Evolutionary conservation across 2,888 invertebrate genomes (phyloP).

Genomic region (Micropterix aruncella): DNA sequence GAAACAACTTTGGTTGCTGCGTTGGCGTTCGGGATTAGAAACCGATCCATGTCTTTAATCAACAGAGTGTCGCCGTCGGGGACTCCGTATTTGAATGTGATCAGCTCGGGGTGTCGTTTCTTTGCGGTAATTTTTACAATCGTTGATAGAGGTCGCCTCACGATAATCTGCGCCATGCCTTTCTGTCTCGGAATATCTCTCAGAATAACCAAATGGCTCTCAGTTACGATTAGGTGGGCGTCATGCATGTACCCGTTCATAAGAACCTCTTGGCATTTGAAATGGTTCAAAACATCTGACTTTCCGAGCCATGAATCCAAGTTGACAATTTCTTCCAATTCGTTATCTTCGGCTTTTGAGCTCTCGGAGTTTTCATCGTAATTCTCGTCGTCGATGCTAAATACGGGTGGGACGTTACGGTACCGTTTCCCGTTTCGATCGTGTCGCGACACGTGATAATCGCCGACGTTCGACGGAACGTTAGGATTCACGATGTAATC

Average conservation of each 20-base stretch:
- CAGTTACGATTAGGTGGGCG: constrained; percentile 76
- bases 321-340: constrained; percentile 66
- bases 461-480: constrained; percentile 40
- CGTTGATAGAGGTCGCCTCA: constrained; percentile 74
- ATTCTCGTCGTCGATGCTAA: constrained; percentile 86
- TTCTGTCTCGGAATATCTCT: constrained; percentile 62
- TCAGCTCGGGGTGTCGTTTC: constrained; percentile 87
- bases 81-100: constrained; percentile 92
- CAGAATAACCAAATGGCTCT: constrained; percentile 73
- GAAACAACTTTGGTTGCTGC: constrained; percentile 84
- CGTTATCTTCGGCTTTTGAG: constrained; percentile 36
- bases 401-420: constrained; percentile 82
- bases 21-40: constrained; percentile 82
- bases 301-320: constrained; percentile 69
- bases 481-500: constrained; percentile 89
- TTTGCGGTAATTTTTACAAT: constrained; percentile 97
- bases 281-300: constrained; percentile 72
- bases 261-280: constrained; percentile 86
- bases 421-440: constrained; percentile 81
- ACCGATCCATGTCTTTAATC: constrained; percentile 82
- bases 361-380: constrained; percentile 36
- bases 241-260: constrained; percentile 80
- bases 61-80: constrained; percentile 66
- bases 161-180: constrained; percentile 74
- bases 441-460: constrained; percentile 71